Conservation (phyloP, 2,797 vertebrate species). For the Steatocranus sp. region DNA sequence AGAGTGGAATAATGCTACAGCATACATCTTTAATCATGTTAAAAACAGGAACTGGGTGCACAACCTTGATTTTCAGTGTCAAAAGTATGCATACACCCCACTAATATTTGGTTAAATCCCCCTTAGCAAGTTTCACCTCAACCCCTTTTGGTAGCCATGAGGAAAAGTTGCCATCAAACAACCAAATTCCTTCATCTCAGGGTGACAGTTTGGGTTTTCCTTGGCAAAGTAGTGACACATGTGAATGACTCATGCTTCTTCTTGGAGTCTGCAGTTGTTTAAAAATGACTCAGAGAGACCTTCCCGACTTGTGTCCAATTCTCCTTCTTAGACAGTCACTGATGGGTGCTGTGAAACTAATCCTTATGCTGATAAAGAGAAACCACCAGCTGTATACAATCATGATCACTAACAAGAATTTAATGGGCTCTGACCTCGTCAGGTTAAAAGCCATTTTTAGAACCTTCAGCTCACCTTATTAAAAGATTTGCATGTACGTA, state of each 20-base stretch:
- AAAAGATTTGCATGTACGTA: neutral
- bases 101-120: neutral
- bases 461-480: neutral
- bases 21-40: neutral
- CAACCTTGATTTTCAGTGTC: neutral
- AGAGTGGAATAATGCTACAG: neutral
- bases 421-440: neutral
- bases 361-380: neutral
- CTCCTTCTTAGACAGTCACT: neutral
- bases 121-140: neutral
- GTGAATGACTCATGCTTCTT: rapidly evolving
- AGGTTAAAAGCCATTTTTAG: neutral
- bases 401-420: neutral
- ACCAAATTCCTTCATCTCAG: neutral
- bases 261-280: neutral
- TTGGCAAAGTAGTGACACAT: neutral
- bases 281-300: neutral
- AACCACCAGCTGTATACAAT: neutral
- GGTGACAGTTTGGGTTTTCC: neutral
- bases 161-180: neutral
- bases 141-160: neutral
- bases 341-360: neutral
- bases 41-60: neutral
- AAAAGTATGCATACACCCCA: neutral
- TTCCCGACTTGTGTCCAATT: neutral